Base-by-base conservation (phyloP, 1,140 invertebrate genomes). In the Orchestia grillus region DNA sequence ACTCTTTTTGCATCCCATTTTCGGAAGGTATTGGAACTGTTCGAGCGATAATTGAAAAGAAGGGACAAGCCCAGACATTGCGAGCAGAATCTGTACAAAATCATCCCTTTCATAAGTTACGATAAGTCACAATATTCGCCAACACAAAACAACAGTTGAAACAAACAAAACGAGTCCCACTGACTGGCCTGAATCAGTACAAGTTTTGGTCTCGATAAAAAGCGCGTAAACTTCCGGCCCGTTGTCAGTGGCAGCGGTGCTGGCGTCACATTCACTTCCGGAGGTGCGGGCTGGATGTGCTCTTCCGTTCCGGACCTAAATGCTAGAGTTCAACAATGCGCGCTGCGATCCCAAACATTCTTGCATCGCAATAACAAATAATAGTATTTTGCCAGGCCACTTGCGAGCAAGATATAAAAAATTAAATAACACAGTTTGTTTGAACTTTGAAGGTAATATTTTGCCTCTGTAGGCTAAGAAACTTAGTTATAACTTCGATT, bases 201-300 rank as follows among this genome's bases (percentile, higher is more conserved):
- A 77, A 91, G 44, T 91, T 91, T 91, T 91, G 41, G 41, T 77
- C 3, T 91, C 41, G 15, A 44, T 91, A 91, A 91, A 91, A 91
- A 91, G 41, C 41, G 88, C 41, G 15, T 42, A 3, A 91, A 91
- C 44, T 91, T 91, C 88, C 88, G 88, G 41, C 41, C 88, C 41
- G 88, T 41, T 91, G 41, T 43, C 4, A 91, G 23, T 91, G 6
- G 88, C 16, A 44, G 88, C 88, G 88, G 88, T 11, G 88, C 15
- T 44, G 23, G 19, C 23, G 88, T 91, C 88, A 91, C 88, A 44
- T 91, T 44, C 88, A 91, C 88, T 91, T 91, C 88, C 88, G 88
- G 88, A 42, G 88, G 88, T 44, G 41, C 88, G 88, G 15, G 88
- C 41, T 44, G 44, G 88, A 23, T 91, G 41, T 41, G 88, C 88